Conservation (phyloP, 2,113 vertebrate species). For the Chiloscyllium plagiosum region DNA sequence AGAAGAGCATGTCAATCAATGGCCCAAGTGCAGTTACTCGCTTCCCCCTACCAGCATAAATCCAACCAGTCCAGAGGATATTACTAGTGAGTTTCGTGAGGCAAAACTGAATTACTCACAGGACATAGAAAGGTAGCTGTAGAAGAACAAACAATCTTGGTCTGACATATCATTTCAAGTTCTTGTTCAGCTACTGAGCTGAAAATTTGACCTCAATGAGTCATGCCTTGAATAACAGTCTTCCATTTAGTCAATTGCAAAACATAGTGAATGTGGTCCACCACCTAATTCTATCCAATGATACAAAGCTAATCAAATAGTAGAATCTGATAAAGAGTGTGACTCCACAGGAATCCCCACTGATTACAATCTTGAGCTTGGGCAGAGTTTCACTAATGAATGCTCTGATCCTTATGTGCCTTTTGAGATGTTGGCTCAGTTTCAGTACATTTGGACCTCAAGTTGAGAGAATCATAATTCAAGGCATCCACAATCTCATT, state of each 20-base stretch:
- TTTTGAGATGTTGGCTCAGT: not conserved
- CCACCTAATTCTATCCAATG: not conserved
- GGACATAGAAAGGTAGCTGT: not conserved
- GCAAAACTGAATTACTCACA: not conserved
- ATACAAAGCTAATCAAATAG: not conserved
- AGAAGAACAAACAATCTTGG: not conserved
- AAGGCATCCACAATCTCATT: not conserved
- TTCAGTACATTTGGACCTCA: not conserved
- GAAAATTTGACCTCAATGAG: not conserved
- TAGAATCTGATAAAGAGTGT: not conserved
- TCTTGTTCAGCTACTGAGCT: not conserved
- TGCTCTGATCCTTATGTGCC: not conserved
- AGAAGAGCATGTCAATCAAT: not conserved
- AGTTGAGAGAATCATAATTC: not conserved
- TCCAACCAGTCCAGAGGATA: not conserved
- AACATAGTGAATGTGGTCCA: not conserved
- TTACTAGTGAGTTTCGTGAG: not conserved
- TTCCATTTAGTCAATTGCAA: not conserved
- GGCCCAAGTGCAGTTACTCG: not conserved
- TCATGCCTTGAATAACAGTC: not conserved
- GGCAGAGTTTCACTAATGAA: not conserved
- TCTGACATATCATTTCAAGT: not conserved
- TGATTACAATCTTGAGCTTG: not conserved
- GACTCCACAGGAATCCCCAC: not conserved
- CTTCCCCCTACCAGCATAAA: not conserved